Evolutionary conservation across 2,797 vertebrate species (phyloP).

Genomic region (Chaetophractus vellerosus): DNA sequence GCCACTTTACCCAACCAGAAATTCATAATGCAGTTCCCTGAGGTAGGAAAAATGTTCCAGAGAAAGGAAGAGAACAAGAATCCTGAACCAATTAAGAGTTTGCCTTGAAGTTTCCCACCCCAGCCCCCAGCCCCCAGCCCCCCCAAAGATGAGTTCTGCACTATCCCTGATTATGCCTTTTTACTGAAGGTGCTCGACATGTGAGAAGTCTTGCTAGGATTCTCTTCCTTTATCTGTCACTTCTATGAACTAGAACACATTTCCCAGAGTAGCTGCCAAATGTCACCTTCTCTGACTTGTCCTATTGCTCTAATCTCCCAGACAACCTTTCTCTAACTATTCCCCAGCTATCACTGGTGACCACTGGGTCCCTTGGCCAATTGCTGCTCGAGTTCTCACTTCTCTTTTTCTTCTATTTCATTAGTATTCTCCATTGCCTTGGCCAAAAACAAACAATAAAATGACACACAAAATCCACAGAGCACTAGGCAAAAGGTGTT

Average conservation of each 20-base stretch:
- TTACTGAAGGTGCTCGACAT: background rate
- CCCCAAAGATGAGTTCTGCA: background rate
- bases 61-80: background rate
- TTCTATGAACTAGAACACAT: background rate
- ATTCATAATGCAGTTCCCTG: constrained; percentile 19
- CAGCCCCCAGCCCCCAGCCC: too few relatives aligned
- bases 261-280: background rate
- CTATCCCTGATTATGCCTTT: background rate
- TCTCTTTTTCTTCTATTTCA: background rate
- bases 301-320: background rate
- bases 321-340: background rate
- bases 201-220: background rate
- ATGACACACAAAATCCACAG: background rate
- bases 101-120: background rate
- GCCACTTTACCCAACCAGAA: constrained; percentile 15
- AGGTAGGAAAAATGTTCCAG: constrained; percentile 6
- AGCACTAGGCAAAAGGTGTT: background rate
- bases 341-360: background rate
- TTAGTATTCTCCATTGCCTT: background rate
- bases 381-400: background rate
- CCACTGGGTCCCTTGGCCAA: background rate
- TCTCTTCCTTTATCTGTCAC: background rate
- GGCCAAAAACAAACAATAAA: background rate
- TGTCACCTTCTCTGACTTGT: background rate
- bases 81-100: background rate